A percentile compares a stretch with the other conserved stretches of the same genome.
These are phyloP conservation scores for Chlorocebus sabaeus DNA, from an alignment of 2,113 vertebrate species.

Conservation along the genomic window DNA sequence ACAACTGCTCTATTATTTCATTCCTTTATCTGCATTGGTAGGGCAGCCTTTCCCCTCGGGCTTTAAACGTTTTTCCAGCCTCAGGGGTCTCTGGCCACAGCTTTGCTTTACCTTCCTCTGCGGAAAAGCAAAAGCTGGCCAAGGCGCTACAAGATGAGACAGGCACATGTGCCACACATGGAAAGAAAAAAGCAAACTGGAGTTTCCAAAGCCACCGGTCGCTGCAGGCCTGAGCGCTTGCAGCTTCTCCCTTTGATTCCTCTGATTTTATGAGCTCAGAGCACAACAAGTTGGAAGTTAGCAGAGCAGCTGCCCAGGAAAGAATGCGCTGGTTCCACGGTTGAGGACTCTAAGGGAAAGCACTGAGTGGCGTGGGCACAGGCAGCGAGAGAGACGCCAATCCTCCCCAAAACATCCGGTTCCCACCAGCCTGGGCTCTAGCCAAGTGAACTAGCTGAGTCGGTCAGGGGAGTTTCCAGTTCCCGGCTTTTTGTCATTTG, in stretches of 20 bases:
- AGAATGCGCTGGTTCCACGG: slow-evolving; percentile 72
- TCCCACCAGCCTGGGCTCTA: slow-evolving; percentile 65
- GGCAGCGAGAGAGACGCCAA: not conserved
- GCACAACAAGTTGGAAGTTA: slow-evolving; percentile 74
- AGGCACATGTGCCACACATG: slow-evolving; percentile 66
- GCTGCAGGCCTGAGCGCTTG: slow-evolving; percentile 53
- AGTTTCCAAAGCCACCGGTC: slow-evolving; percentile 14
- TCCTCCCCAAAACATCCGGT: slow-evolving; percentile 70
- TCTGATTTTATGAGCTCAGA: slow-evolving; percentile 75
- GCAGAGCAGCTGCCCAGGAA: slow-evolving; percentile 78
- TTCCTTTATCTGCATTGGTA: not conserved
- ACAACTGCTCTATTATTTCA: not conserved
- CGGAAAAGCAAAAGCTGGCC: slow-evolving; percentile 61
- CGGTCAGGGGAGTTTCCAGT: slow-evolving; percentile 69
- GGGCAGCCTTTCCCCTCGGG: not conserved
- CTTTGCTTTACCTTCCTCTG: slow-evolving; percentile 71
- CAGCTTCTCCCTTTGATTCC: slow-evolving; percentile 52
- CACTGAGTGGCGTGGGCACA: not conserved
- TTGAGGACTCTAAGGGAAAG: slow-evolving; percentile 74
- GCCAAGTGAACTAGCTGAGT: slow-evolving; percentile 68
- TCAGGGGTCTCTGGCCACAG: slow-evolving; percentile 43
- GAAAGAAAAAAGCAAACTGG: slow-evolving; percentile 69
- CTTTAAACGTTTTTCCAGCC: slow-evolving; percentile 26
- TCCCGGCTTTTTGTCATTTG: slow-evolving; percentile 66
- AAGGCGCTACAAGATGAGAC: slow-evolving; percentile 71